These are phyloP conservation scores for Simalia tracyae DNA, from an alignment of 2,797 vertebrate genomes.

Conservation along the genomic window DNA sequence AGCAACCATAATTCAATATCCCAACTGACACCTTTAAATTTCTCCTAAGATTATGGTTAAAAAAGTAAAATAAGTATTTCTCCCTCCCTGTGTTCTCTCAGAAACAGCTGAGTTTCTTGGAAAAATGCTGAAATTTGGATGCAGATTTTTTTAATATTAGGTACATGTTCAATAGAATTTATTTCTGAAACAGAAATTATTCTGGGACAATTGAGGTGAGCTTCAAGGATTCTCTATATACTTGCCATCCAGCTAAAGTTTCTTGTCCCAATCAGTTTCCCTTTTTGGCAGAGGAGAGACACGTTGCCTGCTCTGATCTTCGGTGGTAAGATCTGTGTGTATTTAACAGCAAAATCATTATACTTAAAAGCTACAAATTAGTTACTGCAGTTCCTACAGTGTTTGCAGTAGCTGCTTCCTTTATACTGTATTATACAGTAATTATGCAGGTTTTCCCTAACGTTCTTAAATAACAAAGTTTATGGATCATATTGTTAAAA, in stretches of 20 bases:
- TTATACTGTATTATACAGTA: background rate
- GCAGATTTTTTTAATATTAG: background rate
- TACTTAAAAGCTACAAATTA: background rate
- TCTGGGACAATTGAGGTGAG: no score
- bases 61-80: background rate
- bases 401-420: background rate
- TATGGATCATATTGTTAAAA: background rate
- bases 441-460: background rate
- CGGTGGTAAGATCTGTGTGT: no score
- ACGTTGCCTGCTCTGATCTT: background rate
- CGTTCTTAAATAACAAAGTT: background rate
- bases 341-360: background rate
- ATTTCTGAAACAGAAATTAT: background rate
- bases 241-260: no score
- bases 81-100: background rate
- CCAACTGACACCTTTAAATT: background rate
- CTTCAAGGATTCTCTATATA: background rate
- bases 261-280: background rate
- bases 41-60: background rate
- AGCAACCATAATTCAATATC: background rate
- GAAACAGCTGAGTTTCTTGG: background rate
- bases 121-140: background rate
- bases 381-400: background rate
- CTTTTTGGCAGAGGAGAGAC: background rate
- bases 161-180: background rate